Base-by-base conservation (phyloP, 2,113 vertebrate species). In the Callipepla squamata region DNA sequence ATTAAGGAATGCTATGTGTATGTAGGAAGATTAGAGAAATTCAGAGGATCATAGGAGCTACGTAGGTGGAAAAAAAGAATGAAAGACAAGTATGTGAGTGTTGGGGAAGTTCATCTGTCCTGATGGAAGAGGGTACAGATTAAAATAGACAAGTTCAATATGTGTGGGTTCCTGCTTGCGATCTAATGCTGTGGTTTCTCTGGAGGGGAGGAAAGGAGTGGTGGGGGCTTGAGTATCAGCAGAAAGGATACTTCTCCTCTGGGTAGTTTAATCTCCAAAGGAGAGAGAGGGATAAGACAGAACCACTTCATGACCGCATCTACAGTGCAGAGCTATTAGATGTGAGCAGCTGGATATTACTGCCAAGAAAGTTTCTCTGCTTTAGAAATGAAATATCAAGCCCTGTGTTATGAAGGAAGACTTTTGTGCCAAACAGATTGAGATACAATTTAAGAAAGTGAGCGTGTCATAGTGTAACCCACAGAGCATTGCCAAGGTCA, bases 301-400 rank as follows among this genome's bases (percentile, higher is more conserved):
- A 14, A 1, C 4, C 0, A 0, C 66, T 23, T 44, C 21, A 21
- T 32, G 36, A 51, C 61, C 16, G 36, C 13, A 22, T 2, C 25
- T 6, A 9, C 2, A 0, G 8, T 13, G 61, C 18, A 38, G 70
- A 26, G 17, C 9, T 6, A 0, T 28, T 6, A 5, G 9, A 3
- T 1, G 5, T n/a, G 57, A 26, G 5, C 25, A 19, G 45, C 42
- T 12, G 44, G 55, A 4, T 42, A 23, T 61, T 8, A 6, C 25
- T 79, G 44, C 21, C 62, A 19, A 66, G 50, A 2, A 8, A 25
- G 36, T 11, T 68, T 65, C 16, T 30, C 32, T 74, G 34, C 38
- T 63, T 45, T 30, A 30, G 69, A 47, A 67, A 40, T 17, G 5
- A 10, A 47, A 85, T 22, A 4, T 23, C 34, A 50, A 90, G 63